Conservation (phyloP, 2,888 invertebrate species). For the Cryptops parisi region DNA sequence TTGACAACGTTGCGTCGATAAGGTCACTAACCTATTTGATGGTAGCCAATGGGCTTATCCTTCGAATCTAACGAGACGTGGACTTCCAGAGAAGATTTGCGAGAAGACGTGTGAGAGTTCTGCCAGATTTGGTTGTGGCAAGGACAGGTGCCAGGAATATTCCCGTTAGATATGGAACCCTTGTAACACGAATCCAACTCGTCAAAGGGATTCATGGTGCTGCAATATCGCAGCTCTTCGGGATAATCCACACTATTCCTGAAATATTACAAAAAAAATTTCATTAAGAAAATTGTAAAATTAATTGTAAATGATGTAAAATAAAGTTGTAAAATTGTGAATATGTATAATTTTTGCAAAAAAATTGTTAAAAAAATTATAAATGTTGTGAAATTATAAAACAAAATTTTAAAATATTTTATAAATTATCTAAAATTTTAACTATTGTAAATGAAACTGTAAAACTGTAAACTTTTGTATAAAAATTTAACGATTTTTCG, state of each 20-base stretch:
- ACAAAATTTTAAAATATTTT: neutral
- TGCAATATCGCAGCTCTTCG: neutral
- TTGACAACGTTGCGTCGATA: no score
- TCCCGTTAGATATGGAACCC: neutral
- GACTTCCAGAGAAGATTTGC: neutral
- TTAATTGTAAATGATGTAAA: neutral
- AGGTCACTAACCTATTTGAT: neutral
- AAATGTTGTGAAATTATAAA: neutral
- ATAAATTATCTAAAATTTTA: no score
- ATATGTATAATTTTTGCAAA: no score
- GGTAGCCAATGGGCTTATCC: neutral
- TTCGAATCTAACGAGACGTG: neutral
- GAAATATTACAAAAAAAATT: neutral
- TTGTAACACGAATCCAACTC: neutral
- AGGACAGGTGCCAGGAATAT: neutral
- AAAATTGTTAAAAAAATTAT: no score
- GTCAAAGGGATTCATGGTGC: neutral
- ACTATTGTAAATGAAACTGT: no score
- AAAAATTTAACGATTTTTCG: no score
- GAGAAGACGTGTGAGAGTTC: neutral
- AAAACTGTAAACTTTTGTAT: no score
- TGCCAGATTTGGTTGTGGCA: constrained; percentile 1
- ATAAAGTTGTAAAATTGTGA: neutral
- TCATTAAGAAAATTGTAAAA: neutral
- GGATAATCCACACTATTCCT: neutral